Conservation (phyloP, 2,888 invertebrate genomes). For the Epiblema foenella region DNA sequence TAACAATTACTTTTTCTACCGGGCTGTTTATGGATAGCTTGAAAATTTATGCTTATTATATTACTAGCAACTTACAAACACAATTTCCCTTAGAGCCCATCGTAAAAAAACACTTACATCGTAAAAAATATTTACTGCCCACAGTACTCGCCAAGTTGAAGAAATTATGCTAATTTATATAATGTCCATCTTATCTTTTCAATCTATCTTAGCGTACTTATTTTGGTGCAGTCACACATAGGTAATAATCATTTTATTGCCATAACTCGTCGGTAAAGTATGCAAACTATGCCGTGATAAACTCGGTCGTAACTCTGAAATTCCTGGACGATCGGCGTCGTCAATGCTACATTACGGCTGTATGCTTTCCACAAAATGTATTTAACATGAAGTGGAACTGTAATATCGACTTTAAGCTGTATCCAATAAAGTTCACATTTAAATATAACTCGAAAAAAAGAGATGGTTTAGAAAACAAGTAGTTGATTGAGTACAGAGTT, state of each 20-base stretch:
- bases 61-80: too few species aligned
- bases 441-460: neutral
- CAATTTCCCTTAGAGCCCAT: too few species aligned
- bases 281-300: slow-evolving; percentile 34
- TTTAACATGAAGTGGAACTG: neutral
- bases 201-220: neutral
- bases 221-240: slow-evolving; percentile 11
- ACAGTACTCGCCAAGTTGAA: neutral
- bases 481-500: neutral
- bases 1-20: too few species aligned
- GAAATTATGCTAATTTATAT: neutral
- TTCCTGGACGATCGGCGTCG: slow-evolving; percentile 24
- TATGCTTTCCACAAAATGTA: neutral
- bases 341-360: slow-evolving; percentile 30
- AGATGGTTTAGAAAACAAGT: neutral
- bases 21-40: too few species aligned
- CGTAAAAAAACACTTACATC: too few species aligned
- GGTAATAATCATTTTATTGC: slow-evolving; percentile 27
- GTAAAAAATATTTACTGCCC: too few species aligned
- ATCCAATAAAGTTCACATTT: neutral
- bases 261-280: slow-evolving; percentile 23
- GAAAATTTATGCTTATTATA: too few species aligned
- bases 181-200: neutral
- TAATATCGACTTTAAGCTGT: neutral
- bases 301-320: slow-evolving; percentile 31